These are phyloP conservation scores for Pseudomyrmex flavicornis DNA, from an alignment of 1,140 invertebrate species.

Conservation along the genomic window DNA sequence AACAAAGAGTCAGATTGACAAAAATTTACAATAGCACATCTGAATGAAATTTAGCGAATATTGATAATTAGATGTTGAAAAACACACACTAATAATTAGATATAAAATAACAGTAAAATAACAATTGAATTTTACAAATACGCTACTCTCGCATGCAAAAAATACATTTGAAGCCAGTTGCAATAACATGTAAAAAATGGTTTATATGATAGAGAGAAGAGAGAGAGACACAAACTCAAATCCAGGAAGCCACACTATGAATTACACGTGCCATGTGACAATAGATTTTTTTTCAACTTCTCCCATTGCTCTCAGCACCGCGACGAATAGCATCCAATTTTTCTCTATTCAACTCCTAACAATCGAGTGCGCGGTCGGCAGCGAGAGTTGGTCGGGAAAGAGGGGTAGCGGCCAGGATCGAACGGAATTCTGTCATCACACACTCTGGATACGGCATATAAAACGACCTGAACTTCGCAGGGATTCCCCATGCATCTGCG, in stretches of 20 bases:
- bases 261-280: constrained; percentile 74
- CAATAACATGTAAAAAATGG: constrained; percentile 68
- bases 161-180: constrained; percentile 6
- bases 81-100: too few species aligned
- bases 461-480: constrained; percentile 61
- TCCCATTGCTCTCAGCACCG: constrained; percentile 31
- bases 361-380: constrained; percentile 52
- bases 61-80: too few species aligned
- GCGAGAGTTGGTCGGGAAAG: constrained; percentile 21
- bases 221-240: constrained; percentile 6
- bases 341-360: constrained; percentile 74
- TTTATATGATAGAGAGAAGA: constrained; percentile 25
- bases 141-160: background rate
- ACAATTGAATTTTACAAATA: constrained; percentile 7
- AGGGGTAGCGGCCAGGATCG: constrained; percentile 32
- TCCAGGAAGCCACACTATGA: constrained; percentile 73
- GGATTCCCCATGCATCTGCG: constrained; percentile 3
- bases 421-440: constrained; percentile 71
- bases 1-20: too few species aligned
- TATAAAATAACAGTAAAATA: too few species aligned
- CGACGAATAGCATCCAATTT: constrained; percentile 72
- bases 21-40: too few species aligned
- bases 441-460: constrained; percentile 56
- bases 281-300: constrained; percentile 67
- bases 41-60: too few species aligned